Evolutionary conservation across 2,888 invertebrate species (phyloP), one percentile per base, ranked within the genome.

Genomic region (Acleris holmiana): DNA sequence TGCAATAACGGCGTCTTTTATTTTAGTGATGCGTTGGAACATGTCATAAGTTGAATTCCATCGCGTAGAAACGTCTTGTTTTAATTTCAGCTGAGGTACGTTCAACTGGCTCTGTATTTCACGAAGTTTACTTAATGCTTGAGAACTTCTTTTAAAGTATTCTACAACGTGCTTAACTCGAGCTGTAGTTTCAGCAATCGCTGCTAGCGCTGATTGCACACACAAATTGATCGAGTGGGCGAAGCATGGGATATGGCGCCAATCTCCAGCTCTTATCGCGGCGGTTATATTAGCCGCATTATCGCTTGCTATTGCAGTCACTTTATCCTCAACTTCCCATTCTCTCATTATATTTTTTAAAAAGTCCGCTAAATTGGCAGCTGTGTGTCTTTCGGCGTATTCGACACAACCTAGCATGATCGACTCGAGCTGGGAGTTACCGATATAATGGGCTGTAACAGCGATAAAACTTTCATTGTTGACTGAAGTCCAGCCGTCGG

Each of bases 201-300:
- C 21, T 21, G 21, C 4, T 21, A 21, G 4, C 2, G 21, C 21
- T 4, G 21, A 2, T 21, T 21, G 21, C 4, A 21, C 21, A 4
- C 21, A 21, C 2, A 21, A 4, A 4, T 21, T 21, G 4, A 21
- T 21, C 2, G 21, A 2, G 4, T 21, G 21, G 4, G 62, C 60
- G 63, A 63, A 61, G 17, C 69, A 67, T 17, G 54, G 21, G 21
- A 67, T 57, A 23, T 67, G 60, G 15, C 69, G 61, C 61, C 69
- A 67, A 18, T 48, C 44, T 15, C 66, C 63, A 7, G 19, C 23
- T 17, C 41, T 66, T 25, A 69, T 61, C 0, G 63, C 67, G 4
- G 68, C 68, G 4, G 48, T 51, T 19, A 68, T 67, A 25, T 70
- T 70, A 19, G 67, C 54, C 2, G 67, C 67, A 61, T 70, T 70